These are phyloP conservation scores for Megalops cyprinoides DNA, from an alignment of 2,797 vertebrate genomes.

Conservation along the genomic window DNA sequence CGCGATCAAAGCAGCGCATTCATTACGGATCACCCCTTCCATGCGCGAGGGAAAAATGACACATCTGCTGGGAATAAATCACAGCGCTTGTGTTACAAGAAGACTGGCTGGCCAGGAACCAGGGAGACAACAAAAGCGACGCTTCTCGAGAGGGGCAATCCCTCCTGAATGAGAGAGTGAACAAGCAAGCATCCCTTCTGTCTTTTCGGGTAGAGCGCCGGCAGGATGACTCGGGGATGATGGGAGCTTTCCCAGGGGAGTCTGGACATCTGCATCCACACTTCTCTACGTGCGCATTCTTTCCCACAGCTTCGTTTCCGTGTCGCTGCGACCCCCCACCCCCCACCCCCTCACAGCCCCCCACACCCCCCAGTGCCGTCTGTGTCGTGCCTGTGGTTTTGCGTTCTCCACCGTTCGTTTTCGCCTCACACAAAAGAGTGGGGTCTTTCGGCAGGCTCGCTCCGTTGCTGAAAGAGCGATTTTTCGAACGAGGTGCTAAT, in stretches of 20 bases:
- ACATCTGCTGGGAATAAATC: not conserved
- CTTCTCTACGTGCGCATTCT: not conserved
- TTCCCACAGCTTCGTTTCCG: slow-evolving; percentile 19
- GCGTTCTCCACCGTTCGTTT: not conserved
- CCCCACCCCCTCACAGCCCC: not conserved
- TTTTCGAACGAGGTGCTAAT: not conserved
- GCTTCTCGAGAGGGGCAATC: not conserved
- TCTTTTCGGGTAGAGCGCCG: not conserved
- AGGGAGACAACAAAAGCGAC: slow-evolving; percentile 1
- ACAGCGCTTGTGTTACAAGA: not conserved
- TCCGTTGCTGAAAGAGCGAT: not conserved
- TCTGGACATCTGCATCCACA: not conserved
- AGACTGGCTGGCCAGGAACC: not conserved
- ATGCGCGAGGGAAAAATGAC: not conserved
- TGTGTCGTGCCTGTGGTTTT: not conserved
- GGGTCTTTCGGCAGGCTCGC: not conserved
- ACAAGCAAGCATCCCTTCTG: too few species aligned
- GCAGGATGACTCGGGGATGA: not conserved
- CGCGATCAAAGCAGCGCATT: not conserved
- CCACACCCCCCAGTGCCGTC: slow-evolving; percentile 12
- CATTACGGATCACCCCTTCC: not conserved
- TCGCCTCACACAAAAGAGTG: not conserved
- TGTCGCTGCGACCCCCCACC: not conserved
- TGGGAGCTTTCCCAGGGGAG: not conserved
- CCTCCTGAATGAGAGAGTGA: not conserved